Percentiles rank a stretch among this genome's conserved stretches.
These are phyloP conservation scores for Prorops nasuta DNA, from an alignment of 1,140 invertebrate genomes.

Conservation along the genomic window DNA sequence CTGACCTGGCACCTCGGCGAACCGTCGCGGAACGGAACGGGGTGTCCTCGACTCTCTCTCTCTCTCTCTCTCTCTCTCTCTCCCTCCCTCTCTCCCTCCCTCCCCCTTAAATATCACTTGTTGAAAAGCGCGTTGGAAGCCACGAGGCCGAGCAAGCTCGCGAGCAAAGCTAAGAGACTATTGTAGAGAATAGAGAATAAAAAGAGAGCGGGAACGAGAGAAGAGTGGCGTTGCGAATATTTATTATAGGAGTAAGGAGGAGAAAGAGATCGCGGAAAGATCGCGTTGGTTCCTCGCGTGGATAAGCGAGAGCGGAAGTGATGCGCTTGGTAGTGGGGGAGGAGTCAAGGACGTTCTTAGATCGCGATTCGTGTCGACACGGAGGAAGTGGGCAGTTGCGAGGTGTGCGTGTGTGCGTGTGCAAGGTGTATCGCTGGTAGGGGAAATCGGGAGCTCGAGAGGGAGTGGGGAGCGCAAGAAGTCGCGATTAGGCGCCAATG, in stretches of 20 bases:
- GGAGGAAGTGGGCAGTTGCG: too few relatives aligned
- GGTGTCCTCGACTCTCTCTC: background rate
- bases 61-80: background rate
- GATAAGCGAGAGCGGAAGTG: too few relatives aligned
- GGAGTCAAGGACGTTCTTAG: too few relatives aligned
- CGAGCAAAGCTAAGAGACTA: too few relatives aligned
- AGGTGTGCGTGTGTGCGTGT: background rate
- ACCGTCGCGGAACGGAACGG: background rate
- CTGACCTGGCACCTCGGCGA: background rate
- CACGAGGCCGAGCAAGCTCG: background rate
- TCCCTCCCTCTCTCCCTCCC: background rate
- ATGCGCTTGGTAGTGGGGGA: too few relatives aligned
- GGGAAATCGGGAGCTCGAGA: too few relatives aligned
- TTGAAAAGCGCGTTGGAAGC: constrained; percentile 13
- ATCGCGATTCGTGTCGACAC: too few relatives aligned
- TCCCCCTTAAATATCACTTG: constrained; percentile 23
- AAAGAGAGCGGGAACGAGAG: background rate
- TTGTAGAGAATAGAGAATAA: background rate
- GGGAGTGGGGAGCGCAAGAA: constrained; percentile 2
- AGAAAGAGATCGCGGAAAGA: background rate
- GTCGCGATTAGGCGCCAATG: constrained; percentile 42
- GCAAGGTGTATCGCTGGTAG: too few relatives aligned
- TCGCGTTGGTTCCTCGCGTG: background rate
- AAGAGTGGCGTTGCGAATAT: background rate
- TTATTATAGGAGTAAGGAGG: background rate